Conservation (phyloP, 2,797 vertebrate genomes). For the Sebastes cheni region DNA sequence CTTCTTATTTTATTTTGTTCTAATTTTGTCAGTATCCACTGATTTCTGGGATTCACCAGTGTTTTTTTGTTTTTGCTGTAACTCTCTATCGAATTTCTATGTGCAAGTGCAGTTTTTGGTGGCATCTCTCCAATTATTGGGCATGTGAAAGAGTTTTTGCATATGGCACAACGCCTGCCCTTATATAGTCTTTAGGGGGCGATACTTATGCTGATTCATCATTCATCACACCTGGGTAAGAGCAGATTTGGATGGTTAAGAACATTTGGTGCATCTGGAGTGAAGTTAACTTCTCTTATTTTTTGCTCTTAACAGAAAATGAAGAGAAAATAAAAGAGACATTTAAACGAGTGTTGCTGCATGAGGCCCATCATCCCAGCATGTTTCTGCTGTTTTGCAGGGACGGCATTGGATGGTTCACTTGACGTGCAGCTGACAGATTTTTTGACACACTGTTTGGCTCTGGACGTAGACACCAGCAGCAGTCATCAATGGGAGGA, state of each 20-base stretch:
- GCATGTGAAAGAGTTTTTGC: not conserved
- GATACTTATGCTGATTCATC: not conserved
- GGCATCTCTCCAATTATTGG: too few relatives aligned
- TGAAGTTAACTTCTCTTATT: not conserved
- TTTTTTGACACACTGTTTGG: constrained; percentile 69
- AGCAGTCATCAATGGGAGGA: constrained; percentile 75
- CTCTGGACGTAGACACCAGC: constrained; percentile 76
- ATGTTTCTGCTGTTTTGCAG: constrained; percentile 58
- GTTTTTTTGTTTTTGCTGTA: not conserved
- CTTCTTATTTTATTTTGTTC: too few relatives aligned
- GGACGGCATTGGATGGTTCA: constrained; percentile 66
- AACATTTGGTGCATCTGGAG: not conserved
- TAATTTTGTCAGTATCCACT: not conserved
- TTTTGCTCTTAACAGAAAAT: not conserved
- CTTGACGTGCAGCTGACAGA: constrained; percentile 76
- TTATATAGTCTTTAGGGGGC: not conserved
- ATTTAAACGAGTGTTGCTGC: not conserved
- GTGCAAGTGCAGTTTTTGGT: too few relatives aligned
- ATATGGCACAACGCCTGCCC: not conserved
- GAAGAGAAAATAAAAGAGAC: not conserved
- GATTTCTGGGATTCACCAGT: not conserved
- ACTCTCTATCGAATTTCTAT: too few relatives aligned
- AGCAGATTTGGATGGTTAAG: too few relatives aligned
- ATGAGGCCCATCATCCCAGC: not conserved
- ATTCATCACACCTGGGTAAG: too few relatives aligned